Evolutionary conservation across 2,113 vertebrate species (phyloP).

Genomic region (Sceloporus undulatus): DNA sequence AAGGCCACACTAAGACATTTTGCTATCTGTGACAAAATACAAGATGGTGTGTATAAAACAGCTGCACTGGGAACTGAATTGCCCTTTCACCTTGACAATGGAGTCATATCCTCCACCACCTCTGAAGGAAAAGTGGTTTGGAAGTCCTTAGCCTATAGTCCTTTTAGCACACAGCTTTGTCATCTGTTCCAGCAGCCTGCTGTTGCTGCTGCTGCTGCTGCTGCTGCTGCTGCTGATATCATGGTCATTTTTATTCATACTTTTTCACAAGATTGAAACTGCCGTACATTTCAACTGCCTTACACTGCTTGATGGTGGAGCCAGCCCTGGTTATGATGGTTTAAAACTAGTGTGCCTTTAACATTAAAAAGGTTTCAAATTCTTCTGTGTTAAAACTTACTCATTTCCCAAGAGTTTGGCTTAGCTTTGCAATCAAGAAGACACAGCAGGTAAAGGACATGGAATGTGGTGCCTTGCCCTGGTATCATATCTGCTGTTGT

Average conservation of each 20-base stretch:
- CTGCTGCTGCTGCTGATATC: background rate
- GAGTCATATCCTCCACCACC: no score
- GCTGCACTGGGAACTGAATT: no score
- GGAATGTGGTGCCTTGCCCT: background rate
- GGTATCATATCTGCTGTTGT: slow-evolving; percentile 13
- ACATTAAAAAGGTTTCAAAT: background rate
- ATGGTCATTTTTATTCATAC: background rate
- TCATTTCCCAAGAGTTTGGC: background rate
- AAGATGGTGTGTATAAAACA: no score
- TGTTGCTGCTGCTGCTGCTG: background rate
- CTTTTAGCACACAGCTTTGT: no score
- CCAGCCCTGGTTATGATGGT: background rate
- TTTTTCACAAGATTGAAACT: background rate
- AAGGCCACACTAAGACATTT: no score
- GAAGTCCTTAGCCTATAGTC: no score
- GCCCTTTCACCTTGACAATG: no score
- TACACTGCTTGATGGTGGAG: background rate
- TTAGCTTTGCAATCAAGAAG: slow-evolving; percentile 20
- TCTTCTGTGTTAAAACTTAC: background rate
- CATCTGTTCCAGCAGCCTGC: no score
- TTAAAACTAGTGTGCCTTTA: background rate
- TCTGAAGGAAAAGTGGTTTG: no score
- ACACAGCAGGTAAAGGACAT: slow-evolving; percentile 1
- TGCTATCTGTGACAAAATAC: no score
- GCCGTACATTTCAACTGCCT: background rate